Evolutionary conservation across 1,140 invertebrate species (phyloP), one percentile per base, ranked within the genome.

Genomic region (Mercenaria mercenaria): DNA sequence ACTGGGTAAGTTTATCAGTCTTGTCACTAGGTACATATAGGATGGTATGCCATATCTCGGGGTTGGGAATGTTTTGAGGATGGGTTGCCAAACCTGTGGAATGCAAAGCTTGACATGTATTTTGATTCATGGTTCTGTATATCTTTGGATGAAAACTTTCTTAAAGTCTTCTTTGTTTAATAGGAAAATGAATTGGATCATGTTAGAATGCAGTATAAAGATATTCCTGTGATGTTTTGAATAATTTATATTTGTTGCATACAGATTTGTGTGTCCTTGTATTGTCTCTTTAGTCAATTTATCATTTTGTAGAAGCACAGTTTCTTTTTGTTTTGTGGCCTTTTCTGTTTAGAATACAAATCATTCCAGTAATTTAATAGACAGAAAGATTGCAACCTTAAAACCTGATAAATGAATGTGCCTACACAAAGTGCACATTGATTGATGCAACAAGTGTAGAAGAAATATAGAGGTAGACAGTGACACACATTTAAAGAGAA

Each of bases 1-100:
- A 91, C 34, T 95, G 93, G 94, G 94, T 95, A 93, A 88, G 89
- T 52, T 43, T 23, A 47, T 8, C 43, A 47, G n/a, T n/a, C n/a
- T n/a, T n/a, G n/a, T n/a, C n/a, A n/a, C n/a, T n/a, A n/a, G n/a
- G n/a, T n/a, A n/a, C n/a, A n/a, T n/a, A n/a, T 47, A 47, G 43
- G 18, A 18, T 47, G 43, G 18, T 47, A 18, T 47, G 18, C 43
- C 18, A 18, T 47, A 8, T 10, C 18, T 47, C 18, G 43, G 43
- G 8, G 43, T 47, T 10, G 8, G 43, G 18, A 47, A 8, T 10
- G 18, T 47, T 8, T 47, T 47, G 43, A 18, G 43, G 43, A 47
- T 47, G 18, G 43, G 8, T 18, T 47, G 43, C 8, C 8, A 8
- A 47, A 8, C 18, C 18, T 18, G 18, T 8, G 18, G 18, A 47